Evolutionary conservation across 2,113 vertebrate genomes (phyloP).

Genomic region (Nothobranchius furzeri): DNA sequence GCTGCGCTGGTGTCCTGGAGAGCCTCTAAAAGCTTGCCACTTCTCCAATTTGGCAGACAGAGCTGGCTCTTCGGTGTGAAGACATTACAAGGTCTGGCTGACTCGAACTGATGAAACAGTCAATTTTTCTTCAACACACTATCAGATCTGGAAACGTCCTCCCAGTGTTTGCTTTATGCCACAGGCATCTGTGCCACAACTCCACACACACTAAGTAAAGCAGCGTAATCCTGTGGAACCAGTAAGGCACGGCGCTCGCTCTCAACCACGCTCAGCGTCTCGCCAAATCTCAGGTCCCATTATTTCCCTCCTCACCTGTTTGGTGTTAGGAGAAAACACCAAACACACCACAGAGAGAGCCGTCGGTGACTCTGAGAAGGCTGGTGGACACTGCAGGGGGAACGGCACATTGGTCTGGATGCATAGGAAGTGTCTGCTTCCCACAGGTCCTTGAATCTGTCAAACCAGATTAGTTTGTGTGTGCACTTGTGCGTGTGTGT

Average conservation of each 20-base stretch:
- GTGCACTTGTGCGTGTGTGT: constrained; percentile 1
- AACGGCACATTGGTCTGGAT: constrained; percentile 44
- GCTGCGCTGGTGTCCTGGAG: not conserved
- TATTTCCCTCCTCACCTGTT: not conserved
- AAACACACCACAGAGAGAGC: not conserved
- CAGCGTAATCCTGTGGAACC: constrained; percentile 18
- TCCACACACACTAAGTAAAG: not conserved
- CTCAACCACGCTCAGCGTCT: constrained; percentile 71
- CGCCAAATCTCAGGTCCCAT: constrained; percentile 38
- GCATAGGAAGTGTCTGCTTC: constrained; percentile 27
- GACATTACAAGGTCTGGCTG: constrained; percentile 48
- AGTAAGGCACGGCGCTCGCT: constrained; percentile 58
- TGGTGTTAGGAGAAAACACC: constrained; percentile 28
- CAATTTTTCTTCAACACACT: constrained; percentile 13
- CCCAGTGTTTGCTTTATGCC: not conserved
- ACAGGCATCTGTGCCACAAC: not conserved
- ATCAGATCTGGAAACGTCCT: not conserved
- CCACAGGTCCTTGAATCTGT: constrained; percentile 31
- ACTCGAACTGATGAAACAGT: constrained; percentile 39
- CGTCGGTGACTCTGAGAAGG: constrained; percentile 18
- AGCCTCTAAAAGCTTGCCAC: constrained; percentile 16
- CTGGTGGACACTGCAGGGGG: constrained; percentile 66
- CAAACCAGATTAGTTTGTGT: constrained; percentile 63
- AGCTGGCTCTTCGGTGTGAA: constrained; percentile 18
- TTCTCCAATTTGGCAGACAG: constrained; percentile 47